A percentile compares a stretch with the other conserved stretches of the same genome.
These are phyloP conservation scores for Ptychoptera contaminata DNA, from an alignment of 2,888 invertebrate genomes.

Conservation along the genomic window DNA sequence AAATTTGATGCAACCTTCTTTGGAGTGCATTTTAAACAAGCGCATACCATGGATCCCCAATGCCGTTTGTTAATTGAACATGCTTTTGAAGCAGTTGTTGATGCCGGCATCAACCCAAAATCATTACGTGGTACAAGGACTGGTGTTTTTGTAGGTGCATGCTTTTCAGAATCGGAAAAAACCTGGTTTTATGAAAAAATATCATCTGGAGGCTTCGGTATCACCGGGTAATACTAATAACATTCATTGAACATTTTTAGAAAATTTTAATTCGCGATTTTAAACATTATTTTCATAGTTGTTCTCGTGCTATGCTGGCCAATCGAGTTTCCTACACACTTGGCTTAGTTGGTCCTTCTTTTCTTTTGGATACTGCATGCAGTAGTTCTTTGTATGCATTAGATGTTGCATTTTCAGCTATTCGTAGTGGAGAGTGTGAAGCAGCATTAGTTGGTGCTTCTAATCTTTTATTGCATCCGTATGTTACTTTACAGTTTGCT, in stretches of 20 bases:
- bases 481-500: slow-evolving; percentile 74
- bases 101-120: slow-evolving; percentile 54
- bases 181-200: slow-evolving; percentile 53
- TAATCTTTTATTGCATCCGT: slow-evolving; percentile 75
- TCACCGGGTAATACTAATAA: slow-evolving; percentile 20
- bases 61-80: slow-evolving; percentile 61
- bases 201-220: slow-evolving; percentile 33
- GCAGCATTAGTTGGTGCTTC: slow-evolving; percentile 79
- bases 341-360: slow-evolving; percentile 78
- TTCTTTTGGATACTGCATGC: slow-evolving; percentile 82
- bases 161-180: slow-evolving; percentile 56
- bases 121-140: slow-evolving; percentile 47
- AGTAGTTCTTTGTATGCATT: slow-evolving; percentile 83
- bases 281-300: slow-evolving; percentile 32
- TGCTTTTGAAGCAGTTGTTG: slow-evolving; percentile 62
- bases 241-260: not conserved
- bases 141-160: slow-evolving; percentile 59
- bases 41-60: slow-evolving; percentile 63
- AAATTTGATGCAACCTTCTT: slow-evolving; percentile 67
- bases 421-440: slow-evolving; percentile 70
- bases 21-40: slow-evolving; percentile 58
- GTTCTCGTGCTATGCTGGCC: slow-evolving; percentile 82
- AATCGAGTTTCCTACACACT: slow-evolving; percentile 81
- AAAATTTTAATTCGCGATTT: not conserved
- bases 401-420: slow-evolving; percentile 62